Conservation (phyloP, 2,113 vertebrate species). For the Poeciliopsis occidentalis region DNA sequence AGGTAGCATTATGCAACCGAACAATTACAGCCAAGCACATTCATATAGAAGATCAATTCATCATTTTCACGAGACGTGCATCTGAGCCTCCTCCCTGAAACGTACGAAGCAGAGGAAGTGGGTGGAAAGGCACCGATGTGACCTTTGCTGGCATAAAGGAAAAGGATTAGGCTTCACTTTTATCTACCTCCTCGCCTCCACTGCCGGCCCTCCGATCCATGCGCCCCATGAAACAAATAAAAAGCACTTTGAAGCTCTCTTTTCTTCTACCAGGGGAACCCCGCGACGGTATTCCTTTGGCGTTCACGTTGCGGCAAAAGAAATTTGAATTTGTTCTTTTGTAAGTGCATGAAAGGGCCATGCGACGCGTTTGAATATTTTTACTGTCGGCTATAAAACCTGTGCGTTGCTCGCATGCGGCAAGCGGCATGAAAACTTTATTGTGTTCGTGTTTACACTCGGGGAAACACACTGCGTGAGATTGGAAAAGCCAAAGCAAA, state of each 20-base stretch:
- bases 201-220: conserved; percentile 10
- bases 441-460: too few species aligned
- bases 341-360: neutral
- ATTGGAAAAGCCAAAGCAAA: too few species aligned
- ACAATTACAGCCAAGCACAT: neutral
- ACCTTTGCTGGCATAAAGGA: conserved; percentile 69
- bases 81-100: conserved; percentile 39
- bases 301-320: neutral
- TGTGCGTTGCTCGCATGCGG: neutral
- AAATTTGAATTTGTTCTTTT: neutral
- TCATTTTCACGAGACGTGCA: conserved; percentile 4
- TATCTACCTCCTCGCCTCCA: conserved; percentile 46
- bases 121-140: conserved; percentile 37
- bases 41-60: neutral
- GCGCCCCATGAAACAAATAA: conserved; percentile 11
- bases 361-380: too few species aligned
- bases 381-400: neutral
- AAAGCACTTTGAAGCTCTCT: conserved; percentile 32
- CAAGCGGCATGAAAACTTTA: too few species aligned
- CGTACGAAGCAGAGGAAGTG: conserved; percentile 33
- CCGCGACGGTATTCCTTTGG: neutral
- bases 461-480: too few species aligned
- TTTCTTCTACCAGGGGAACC: conserved; percentile 1
- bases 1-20: too few species aligned
- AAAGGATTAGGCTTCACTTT: conserved; percentile 47